Base-by-base conservation (phyloP, 2,113 vertebrate genomes). In the Delphinus delphis region DNA sequence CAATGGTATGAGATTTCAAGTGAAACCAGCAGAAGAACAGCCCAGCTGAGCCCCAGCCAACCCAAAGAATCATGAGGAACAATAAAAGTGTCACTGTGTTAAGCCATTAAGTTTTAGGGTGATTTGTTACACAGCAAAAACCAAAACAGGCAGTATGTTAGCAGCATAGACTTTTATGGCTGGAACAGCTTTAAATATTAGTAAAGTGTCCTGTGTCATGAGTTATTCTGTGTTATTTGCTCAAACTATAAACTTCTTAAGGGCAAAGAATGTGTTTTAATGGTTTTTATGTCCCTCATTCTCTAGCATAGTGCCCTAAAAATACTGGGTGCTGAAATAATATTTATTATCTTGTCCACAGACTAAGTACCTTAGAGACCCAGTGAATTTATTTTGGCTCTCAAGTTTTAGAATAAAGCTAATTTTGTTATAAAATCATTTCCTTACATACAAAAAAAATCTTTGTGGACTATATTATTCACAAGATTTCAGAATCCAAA, bases 191-290 rank as follows among this genome's bases (percentile, higher is more conserved):
- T 93, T 88, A 90, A 94, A 74, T 84, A 90, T 67, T 47, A 87
- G 62, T 79, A 84, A 96, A 93, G 17, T 81, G 14, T 95, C 31
- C n/a, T 74, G 5, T 50, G 28, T 79, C 74, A 82, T 86, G 73
- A 96, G 80, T 86, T 71, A 87, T 86, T 90, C 53, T 88, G 33
- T 76, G 26, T 87, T 77, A 86, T 77, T 26, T 81, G 60, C 68
- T 91, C 58, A 96, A 85, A 94, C 17, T 77, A 86, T 73, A 94
- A 87, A 77, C 5, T 82, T 91, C n/a, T 87, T 85, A 84, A 90
- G 44, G 33, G 23, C 4, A 91, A 95, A 60, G 41, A 94, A 90
- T 73, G 28, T 82, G 31, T 93, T 79, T 88, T 80, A 79, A 62
- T 87, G 85, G 21, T 33, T 96, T 86, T 97, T 68, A 93, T 58